Conservation (phyloP, 2,888 invertebrate species). For the Dynastes grantii region DNA sequence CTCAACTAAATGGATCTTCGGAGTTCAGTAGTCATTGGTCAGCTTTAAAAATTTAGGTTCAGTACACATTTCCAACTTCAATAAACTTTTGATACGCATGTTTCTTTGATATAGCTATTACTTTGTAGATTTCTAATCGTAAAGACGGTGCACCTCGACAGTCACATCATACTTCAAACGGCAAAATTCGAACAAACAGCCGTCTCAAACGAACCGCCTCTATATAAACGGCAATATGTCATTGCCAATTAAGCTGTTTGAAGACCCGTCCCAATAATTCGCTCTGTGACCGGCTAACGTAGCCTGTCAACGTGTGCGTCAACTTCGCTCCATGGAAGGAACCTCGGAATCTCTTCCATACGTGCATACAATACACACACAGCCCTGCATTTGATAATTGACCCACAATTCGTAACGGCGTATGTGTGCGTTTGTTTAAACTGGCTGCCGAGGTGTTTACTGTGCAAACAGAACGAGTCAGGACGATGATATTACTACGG, state of each 20-base stretch:
- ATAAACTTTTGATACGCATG: too few species aligned
- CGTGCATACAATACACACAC: neutral
- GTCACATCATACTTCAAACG: neutral
- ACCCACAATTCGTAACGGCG: conserved; percentile 59
- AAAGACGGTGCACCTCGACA: too few species aligned
- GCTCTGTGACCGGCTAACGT: neutral
- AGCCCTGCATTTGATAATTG: conserved; percentile 56
- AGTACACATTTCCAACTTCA: neutral
- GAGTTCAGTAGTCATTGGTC: too few species aligned
- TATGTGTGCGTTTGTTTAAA: conserved; percentile 64
- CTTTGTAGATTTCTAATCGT: neutral
- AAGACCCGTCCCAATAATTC: conserved; percentile 51
- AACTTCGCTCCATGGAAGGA: neutral
- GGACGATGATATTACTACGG: conserved; percentile 58
- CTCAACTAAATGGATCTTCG: too few species aligned
- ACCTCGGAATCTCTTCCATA: conserved; percentile 10
- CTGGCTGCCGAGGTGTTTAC: conserved; percentile 68
- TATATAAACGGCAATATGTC: conserved; percentile 50
- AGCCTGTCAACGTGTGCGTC: neutral
- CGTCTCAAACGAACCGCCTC: conserved; percentile 10
- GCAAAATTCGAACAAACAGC: conserved; percentile 32
- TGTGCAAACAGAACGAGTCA: conserved; percentile 66
- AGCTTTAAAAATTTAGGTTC: too few species aligned
- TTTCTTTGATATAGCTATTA: too few species aligned
- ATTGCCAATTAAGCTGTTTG: conserved; percentile 52